Base-by-base conservation (phyloP, 1,140 invertebrate species). In the Mycetomoellerius zeteki region DNA sequence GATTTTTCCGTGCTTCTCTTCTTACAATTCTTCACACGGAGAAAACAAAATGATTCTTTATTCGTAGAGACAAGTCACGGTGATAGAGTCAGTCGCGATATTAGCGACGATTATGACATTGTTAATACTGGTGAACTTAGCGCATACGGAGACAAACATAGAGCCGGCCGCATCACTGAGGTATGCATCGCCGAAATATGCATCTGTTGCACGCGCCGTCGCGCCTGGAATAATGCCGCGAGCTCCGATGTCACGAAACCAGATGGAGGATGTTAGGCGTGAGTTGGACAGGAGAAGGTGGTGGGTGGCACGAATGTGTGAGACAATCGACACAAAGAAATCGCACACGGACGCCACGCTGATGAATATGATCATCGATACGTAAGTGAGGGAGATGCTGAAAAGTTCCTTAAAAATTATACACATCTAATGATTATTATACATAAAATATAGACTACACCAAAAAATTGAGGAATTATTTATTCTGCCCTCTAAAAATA, bases 301-400 rank as follows among this genome's bases (percentile, higher is more conserved):
- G 16, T 54, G 76, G 30, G 12, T 92, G 14, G n/a, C 72, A 58
- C 56, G 56, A 19, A 50, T 88, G 14, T 92, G 92, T 71, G n/a
- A 71, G 43, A 80, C 5, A 3, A 65, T 90, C 14, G 43, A 7
- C 16, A 69, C 37, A 21, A 60, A 37, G 30, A 37, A 33, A 2
- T 58, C 71, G 33, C 75, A 88, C 8, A 58, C 90, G 10, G 77
- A 92, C 14, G 75, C 62, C 21, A 72, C 86, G 6, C 21, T 93
- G 24, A 91, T 88, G 1, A 94, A 93, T 52, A 91, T 94, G 50
- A 90, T 94, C 56, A 56, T 94, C 43, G 92, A 94, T 65, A 86
- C 71, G 93, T 94, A 85, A 92, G 93, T 87, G 77, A 27, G 24
- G 1, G 3, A 77, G 14, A 77, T 47, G 52, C 54, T 58, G 14